These are phyloP conservation scores for Vanessa atalanta DNA, from an alignment of 1,140 invertebrate genomes.

Conservation along the genomic window DNA sequence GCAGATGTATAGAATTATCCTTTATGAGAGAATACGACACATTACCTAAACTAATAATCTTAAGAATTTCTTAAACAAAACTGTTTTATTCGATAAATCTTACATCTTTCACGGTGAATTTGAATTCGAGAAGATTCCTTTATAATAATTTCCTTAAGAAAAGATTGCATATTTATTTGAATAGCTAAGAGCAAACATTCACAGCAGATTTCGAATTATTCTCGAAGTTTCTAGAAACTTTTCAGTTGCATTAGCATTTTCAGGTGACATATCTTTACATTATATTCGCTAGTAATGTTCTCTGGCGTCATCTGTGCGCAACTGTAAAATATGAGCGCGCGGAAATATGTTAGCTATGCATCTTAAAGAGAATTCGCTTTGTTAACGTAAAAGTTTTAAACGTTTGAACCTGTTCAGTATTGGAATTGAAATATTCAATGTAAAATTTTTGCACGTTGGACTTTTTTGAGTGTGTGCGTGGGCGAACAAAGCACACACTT, in stretches of 20 bases:
- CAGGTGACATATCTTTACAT: slow-evolving; percentile 50
- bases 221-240: slow-evolving; percentile 48
- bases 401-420: slow-evolving; percentile 6
- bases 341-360: slow-evolving; percentile 33
- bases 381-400: slow-evolving; percentile 29
- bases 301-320: slow-evolving; percentile 34
- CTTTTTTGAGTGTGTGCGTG: not conserved
- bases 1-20: slow-evolving; percentile 38
- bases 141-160: slow-evolving; percentile 35
- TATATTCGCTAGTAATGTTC: slow-evolving; percentile 33
- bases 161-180: slow-evolving; percentile 51
- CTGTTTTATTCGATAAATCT: not conserved
- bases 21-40: not conserved
- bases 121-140: slow-evolving; percentile 29
- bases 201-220: slow-evolving; percentile 44
- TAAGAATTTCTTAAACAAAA: too few relatives aligned
- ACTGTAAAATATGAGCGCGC: slow-evolving; percentile 31
- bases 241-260: slow-evolving; percentile 48
- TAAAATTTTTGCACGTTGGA: not conserved
- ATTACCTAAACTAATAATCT: not conserved
- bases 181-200: slow-evolving; percentile 50
- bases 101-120: not conserved
- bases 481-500: not conserved
- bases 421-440: slow-evolving; percentile 6
- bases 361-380: slow-evolving; percentile 33